Conservation (phyloP, 2,113 vertebrate genomes). For the Mus pahari region DNA sequence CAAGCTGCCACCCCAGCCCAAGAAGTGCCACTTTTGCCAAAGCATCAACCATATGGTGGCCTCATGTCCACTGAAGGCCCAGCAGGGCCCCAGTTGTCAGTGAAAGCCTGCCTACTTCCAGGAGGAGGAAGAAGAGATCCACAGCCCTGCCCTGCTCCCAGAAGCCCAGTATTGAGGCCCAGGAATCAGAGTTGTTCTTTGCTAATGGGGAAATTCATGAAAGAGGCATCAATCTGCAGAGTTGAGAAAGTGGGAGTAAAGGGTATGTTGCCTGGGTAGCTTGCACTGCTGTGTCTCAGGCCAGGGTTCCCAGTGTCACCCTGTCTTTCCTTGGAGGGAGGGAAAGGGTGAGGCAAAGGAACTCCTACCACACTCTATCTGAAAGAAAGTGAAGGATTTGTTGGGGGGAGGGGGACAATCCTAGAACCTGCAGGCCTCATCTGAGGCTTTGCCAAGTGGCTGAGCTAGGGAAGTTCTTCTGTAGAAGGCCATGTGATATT, state of each 20-base stretch:
- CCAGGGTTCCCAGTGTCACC: conserved; percentile 65
- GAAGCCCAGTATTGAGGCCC: too few species aligned
- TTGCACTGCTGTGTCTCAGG: conserved; percentile 68
- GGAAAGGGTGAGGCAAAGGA: conserved; percentile 55
- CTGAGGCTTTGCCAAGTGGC: conserved; percentile 49
- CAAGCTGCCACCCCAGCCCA: conserved; percentile 98
- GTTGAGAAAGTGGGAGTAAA: conserved; percentile 76
- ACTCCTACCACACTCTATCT: conserved; percentile 45
- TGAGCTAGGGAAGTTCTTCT: conserved; percentile 17
- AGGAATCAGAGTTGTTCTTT: too few species aligned
- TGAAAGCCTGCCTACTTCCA: conserved; percentile 91
- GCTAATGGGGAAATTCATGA: conserved; percentile 82
- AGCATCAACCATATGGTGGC: conserved; percentile 98
- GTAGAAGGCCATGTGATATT: conserved; percentile 45
- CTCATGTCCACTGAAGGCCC: conserved; percentile 94
- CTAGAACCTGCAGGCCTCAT: conserved; percentile 40
- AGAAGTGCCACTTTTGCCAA: conserved; percentile 99
- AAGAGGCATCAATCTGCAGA: conserved; percentile 80
- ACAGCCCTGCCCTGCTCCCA: too few species aligned
- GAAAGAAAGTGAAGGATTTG: conserved; percentile 53
- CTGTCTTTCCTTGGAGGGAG: conserved; percentile 57
- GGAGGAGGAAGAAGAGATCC: too few species aligned
- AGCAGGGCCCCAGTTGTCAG: conserved; percentile 93
- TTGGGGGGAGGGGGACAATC: neutral
- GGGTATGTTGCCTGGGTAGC: conserved; percentile 38